Conservation (phyloP, 1,140 invertebrate genomes). For the Bombus waltoni region DNA sequence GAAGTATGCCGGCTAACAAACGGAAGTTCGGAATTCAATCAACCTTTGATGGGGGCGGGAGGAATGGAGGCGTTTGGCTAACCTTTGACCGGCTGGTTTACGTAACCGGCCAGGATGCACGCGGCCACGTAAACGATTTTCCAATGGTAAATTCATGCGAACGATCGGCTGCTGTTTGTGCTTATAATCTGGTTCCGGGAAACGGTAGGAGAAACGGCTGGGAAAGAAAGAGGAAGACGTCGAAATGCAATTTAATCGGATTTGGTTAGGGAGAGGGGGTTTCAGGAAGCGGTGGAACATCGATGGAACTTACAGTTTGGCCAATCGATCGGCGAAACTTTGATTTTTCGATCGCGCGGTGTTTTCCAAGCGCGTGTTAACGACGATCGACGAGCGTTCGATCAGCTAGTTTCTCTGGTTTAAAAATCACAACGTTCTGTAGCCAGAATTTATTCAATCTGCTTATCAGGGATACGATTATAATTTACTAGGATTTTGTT, state of each 20-base stretch:
- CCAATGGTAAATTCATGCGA: constrained; percentile 46
- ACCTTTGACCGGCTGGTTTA: constrained; percentile 40
- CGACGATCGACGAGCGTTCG: neutral
- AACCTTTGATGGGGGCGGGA: constrained; percentile 60
- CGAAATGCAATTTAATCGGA: neutral
- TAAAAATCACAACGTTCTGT: neutral
- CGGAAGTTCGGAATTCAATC: constrained; percentile 75
- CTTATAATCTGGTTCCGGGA: neutral
- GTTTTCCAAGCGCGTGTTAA: neutral
- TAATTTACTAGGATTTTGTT: too few species aligned
- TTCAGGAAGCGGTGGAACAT: neutral
- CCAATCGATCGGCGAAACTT: neutral
- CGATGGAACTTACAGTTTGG: neutral
- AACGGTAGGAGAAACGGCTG: neutral
- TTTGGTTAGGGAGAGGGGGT: neutral
- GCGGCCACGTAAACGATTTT: constrained; percentile 48
- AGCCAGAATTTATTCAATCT: neutral
- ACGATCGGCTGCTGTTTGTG: neutral
- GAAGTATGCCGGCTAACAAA: constrained; percentile 58
- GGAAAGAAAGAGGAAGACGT: neutral
- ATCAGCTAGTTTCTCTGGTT: neutral
- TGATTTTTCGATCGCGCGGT: neutral
- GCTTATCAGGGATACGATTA: neutral
- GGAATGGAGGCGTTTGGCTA: neutral
- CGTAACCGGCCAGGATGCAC: constrained; percentile 26